Conservation (phyloP, 2,113 vertebrate species). For the Antennarius striatus region DNA sequence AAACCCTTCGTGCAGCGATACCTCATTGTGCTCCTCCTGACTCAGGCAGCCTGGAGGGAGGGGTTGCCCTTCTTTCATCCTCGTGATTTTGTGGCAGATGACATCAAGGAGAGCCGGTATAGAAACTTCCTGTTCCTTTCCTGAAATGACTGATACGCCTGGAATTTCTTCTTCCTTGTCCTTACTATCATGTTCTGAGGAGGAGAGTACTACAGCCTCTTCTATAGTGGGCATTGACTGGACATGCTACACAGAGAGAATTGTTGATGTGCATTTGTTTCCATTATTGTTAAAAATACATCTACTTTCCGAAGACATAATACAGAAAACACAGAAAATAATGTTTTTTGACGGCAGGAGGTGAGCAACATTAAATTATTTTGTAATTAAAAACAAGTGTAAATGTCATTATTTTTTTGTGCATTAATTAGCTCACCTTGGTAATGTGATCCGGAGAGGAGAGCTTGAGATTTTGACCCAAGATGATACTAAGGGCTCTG, state of each 20-base stretch:
- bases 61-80: conserved; percentile 50
- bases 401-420: neutral
- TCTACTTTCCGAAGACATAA: neutral
- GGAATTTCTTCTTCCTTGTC: conserved; percentile 31
- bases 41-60: conserved; percentile 55
- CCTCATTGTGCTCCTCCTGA: conserved; percentile 75
- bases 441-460: conserved; percentile 32
- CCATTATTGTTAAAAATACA: neutral
- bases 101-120: conserved; percentile 79
- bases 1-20: conserved; percentile 42
- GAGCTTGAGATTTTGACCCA: conserved; percentile 70
- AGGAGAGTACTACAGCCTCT: conserved; percentile 38
- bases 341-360: neutral
- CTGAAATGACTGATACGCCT: neutral
- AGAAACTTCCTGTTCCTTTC: conserved; percentile 71
- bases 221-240: conserved; percentile 70
- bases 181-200: conserved; percentile 18
- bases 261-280: neutral
- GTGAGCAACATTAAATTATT: neutral
- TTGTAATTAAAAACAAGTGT: neutral
- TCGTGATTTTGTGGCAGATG: conserved; percentile 69
- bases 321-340: neutral
- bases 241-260: conserved; percentile 21
- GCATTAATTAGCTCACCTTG: conserved; percentile 52
- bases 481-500: conserved; percentile 84